Base-by-base conservation (phyloP, 2,888 invertebrate genomes). In the Rhopalosiphum nymphaeae region DNA sequence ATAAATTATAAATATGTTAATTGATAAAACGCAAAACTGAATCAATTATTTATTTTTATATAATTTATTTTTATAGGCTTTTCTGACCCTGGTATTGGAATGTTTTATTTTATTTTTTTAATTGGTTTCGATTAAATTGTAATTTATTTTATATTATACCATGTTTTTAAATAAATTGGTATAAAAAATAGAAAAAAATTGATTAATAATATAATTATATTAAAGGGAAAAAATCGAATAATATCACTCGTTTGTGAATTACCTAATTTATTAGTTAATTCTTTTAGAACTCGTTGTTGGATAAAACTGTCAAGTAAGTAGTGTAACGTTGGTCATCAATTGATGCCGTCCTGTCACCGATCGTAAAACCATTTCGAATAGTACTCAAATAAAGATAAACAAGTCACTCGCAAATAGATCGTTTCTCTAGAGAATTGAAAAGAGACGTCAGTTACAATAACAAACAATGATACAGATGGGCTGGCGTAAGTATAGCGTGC, bases 381-480 rank as follows among this genome's bases (percentile, higher is more conserved):
- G n/a, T 67, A 56, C 56, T 57, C 85, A 78, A 78, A 78, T 36
- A 57, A 89, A 85, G 85, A 91, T 91, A 91, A 85, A 85, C 84
- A 85, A 91, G 91, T 91, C 56, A 57, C 56, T 57, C 57, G 7
- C 56, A 85, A 91, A 85, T 42, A 29, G 42, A 91, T 91, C 56
- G 91, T 85, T 91, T 91, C 56, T 85, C 85, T n/a, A 16, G 84
- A 91, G 91, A 85, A 91, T 91, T 56, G 84, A 91, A 85, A 84
- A 44, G 46, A 91, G 44, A 91, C 85, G 85, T 91, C 85, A 57
- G 85, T 85, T 85, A 57, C 85, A 91, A 91, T 85, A 56, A 29
- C 91, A 46, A 67, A 26, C 29, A 49, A 36, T 44, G 78, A 67
- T 90, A 67, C 53, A 29, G 53, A 42, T 56, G 91, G n/a, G 91